A percentile compares a stretch with the other conserved stretches of the same genome.
These are phyloP conservation scores for Dorcus parallelipipedus DNA, from an alignment of 2,888 invertebrate species.

Conservation along the genomic window DNA sequence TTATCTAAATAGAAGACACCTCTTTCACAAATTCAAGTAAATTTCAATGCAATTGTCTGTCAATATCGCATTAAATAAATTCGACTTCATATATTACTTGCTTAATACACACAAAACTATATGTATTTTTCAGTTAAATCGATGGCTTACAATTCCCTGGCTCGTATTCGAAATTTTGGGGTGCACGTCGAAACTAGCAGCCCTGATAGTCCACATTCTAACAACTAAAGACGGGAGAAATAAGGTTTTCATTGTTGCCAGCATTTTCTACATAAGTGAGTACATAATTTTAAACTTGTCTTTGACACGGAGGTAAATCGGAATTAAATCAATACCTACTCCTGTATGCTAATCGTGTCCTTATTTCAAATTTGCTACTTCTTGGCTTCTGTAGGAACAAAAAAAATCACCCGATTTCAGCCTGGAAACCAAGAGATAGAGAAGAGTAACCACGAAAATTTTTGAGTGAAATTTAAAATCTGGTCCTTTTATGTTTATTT, in stretches of 20 bases:
- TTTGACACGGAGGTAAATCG: too few relatives aligned
- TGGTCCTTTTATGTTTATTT: neutral
- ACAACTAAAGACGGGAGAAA: neutral
- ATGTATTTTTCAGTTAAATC: constrained; percentile 1
- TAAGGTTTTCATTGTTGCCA: neutral
- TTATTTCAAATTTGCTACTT: too few relatives aligned
- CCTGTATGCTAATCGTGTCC: too few relatives aligned
- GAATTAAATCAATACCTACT: too few relatives aligned
- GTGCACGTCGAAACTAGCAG: constrained; percentile 4
- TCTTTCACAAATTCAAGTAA: too few relatives aligned
- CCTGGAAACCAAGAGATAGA: too few relatives aligned
- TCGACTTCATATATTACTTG: neutral
- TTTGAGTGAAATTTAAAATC: neutral
- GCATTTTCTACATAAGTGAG: constrained; percentile 8
- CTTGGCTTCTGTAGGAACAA: too few relatives aligned
- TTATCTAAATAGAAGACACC: too few relatives aligned
- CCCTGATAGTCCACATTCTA: constrained; percentile 2
- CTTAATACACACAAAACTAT: neutral
- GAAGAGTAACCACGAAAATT: too few relatives aligned
- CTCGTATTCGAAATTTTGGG: constrained; percentile 3
- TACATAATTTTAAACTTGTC: neutral
- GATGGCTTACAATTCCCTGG: constrained; percentile 10
- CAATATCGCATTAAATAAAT: neutral
- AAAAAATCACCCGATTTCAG: too few relatives aligned
- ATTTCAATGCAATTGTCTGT: too few relatives aligned